Evolutionary conservation across 2,888 invertebrate genomes (phyloP), one percentile per base, ranked within the genome.

Genomic region (Drosophila engyochracea): DNA sequence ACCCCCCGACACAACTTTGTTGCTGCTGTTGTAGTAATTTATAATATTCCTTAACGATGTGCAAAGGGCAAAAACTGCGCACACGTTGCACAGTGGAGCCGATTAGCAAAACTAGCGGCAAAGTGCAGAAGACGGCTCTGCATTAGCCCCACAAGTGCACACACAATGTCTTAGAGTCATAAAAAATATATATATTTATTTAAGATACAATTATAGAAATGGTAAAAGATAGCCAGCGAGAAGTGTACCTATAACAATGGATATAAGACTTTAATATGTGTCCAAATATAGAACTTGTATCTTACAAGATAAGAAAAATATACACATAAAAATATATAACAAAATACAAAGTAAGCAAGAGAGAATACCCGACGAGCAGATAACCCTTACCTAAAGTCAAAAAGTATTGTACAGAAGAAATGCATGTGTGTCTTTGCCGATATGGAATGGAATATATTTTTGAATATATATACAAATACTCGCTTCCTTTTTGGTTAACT

Each of bases 31-130:
- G 85, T 81, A 89, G 92, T 92, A 92, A 92, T 92, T 92, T 92
- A 92, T 92, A 92, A 91, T 90, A 92, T 91, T 91, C 89, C 85
- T 91, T 92, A 91, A 91, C 92, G 85, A 92, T 86, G 85, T 84
- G 80, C 88, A 88, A 89, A 85, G 90, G 90, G 90, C 86, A 86
- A 81, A 79, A 81, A 83, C 89, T 84, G 82, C 67, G 70, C 81
- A 58, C 76, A 81, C 76, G 44, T 58, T 47, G 78, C 72, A 81
- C 79, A 81, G 82, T 79, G 79, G 78, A 25, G 4, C 35, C 4
- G 14, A 63, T 44, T 9, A 44, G 22, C 30, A 12, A 12, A 1
- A 66, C 37, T 25, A 25, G 25, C 37, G 16, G n/a, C 39, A 57
- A 51, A 53, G 16, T 10, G 16, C 28, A 65, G 65, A 16, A 65